phyloP scores from a whole-genome alignment of 2,113 vertebrate genomes.

The Typhlomys cinereus region DNA sequence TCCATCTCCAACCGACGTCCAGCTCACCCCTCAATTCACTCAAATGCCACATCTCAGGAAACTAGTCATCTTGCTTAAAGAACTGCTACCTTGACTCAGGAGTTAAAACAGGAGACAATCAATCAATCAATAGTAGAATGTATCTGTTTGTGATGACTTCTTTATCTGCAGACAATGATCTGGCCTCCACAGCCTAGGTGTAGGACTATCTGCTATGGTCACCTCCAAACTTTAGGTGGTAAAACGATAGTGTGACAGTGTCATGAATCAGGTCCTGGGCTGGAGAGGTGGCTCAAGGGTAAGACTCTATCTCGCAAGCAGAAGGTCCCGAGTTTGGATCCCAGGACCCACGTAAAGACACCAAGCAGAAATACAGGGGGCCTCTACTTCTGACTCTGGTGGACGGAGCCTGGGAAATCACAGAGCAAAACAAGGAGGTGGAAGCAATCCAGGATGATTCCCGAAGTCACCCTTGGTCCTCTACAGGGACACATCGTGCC shows the following conservation, averaged over 20 bases:
- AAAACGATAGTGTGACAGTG: not conserved
- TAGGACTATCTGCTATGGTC: not conserved
- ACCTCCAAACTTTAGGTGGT: not conserved
- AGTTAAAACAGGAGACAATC: not conserved
- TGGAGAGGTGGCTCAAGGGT: too few species aligned
- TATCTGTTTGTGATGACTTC: not conserved
- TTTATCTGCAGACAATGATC: not conserved
- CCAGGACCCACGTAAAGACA: too few species aligned
- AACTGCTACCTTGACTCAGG: not conserved
- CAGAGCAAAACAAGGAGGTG: too few species aligned
- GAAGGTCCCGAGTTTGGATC: too few species aligned
- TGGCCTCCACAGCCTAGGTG: not conserved
- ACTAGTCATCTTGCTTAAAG: not conserved
- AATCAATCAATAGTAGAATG: not conserved
- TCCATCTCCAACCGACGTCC: not conserved
- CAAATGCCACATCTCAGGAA: not conserved
- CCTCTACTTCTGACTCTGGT: too few species aligned
- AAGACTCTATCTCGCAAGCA: too few species aligned
- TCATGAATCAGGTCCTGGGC: not conserved
- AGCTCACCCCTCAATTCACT: not conserved
- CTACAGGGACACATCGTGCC: too few species aligned
- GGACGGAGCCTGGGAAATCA: too few species aligned
- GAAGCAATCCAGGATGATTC: too few species aligned
- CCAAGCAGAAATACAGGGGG: too few species aligned
- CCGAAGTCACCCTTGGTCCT: too few species aligned